Percentiles rank a stretch among this genome's conserved stretches.
phyloP scores from a whole-genome alignment of 2,797 vertebrate species.

The Chromobotia macracanthus region DNA sequence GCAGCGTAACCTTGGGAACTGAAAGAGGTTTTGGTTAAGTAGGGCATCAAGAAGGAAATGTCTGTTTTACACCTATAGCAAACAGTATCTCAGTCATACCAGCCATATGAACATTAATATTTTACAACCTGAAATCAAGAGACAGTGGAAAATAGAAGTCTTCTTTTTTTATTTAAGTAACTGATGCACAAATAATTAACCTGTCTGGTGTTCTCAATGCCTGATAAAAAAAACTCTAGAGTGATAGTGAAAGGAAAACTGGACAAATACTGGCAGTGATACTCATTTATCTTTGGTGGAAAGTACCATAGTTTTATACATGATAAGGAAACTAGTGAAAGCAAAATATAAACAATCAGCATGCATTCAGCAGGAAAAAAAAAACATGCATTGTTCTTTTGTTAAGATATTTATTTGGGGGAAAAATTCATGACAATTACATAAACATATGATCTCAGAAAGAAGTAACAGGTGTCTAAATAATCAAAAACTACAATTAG shows the following conservation, averaged over 20 bases:
- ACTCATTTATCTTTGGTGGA: neutral
- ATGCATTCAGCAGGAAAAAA: neutral
- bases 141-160: too few relatives aligned
- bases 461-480: neutral
- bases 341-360: rapidly evolving
- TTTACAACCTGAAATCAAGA: too few relatives aligned
- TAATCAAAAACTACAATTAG: neutral
- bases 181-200: too few relatives aligned
- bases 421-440: neutral
- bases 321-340: too few relatives aligned
- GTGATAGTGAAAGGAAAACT: neutral
- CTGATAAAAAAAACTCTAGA: neutral
- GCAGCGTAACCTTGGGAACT: too few relatives aligned
- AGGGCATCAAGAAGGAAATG: too few relatives aligned
- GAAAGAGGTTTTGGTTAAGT: too few relatives aligned
- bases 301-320: neutral
- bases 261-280: neutral
- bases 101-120: too few relatives aligned
- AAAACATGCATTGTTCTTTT: neutral
- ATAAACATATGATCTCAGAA: neutral
- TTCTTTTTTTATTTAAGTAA: too few relatives aligned
- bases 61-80: too few relatives aligned
- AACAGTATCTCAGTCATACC: too few relatives aligned
- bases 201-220: too few relatives aligned
- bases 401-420: neutral